A percentile compares a stretch with the other conserved stretches of the same genome.
Evolutionary conservation across 1,140 invertebrate species (phyloP).

Genomic region (Helicoverpa zea): DNA sequence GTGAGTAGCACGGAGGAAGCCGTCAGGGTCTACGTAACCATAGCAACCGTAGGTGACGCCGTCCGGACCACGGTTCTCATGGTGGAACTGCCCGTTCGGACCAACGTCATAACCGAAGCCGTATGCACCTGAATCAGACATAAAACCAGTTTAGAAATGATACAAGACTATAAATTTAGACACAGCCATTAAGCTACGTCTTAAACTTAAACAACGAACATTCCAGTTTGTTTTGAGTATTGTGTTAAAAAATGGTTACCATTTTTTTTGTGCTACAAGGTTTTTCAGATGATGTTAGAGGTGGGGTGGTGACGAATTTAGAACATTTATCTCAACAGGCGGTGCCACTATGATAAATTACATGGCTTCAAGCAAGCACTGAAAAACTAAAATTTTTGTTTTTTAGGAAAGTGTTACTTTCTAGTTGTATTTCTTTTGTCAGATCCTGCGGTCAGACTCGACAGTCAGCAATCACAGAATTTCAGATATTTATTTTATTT

Average conservation of each 20-base stretch:
- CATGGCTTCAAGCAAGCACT: slow-evolving; percentile 5
- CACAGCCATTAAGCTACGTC: neutral
- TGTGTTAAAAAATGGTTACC: slow-evolving; percentile 17
- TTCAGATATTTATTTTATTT: no score
- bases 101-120: slow-evolving; percentile 92
- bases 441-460: no score
- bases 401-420: neutral
- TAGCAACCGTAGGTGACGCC: slow-evolving; percentile 93
- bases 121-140: slow-evolving; percentile 87
- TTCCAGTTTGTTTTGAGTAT: slow-evolving; percentile 27
- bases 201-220: slow-evolving; percentile 19
- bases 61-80: slow-evolving; percentile 91
- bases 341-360: slow-evolving; percentile 33
- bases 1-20: slow-evolving; percentile 89
- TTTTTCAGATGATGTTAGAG: neutral
- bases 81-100: slow-evolving; percentile 92
- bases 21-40: slow-evolving; percentile 91
- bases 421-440: no score
- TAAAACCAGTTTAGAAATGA: slow-evolving; percentile 37
- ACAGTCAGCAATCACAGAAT: no score
- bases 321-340: slow-evolving; percentile 26
- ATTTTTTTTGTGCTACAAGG: slow-evolving; percentile 27
- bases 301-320: slow-evolving; percentile 32
- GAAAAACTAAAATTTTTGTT: neutral
- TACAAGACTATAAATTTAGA: slow-evolving; percentile 20